phyloP scores from a whole-genome alignment of 2,888 invertebrate genomes.

The Seira sanloemensis region DNA sequence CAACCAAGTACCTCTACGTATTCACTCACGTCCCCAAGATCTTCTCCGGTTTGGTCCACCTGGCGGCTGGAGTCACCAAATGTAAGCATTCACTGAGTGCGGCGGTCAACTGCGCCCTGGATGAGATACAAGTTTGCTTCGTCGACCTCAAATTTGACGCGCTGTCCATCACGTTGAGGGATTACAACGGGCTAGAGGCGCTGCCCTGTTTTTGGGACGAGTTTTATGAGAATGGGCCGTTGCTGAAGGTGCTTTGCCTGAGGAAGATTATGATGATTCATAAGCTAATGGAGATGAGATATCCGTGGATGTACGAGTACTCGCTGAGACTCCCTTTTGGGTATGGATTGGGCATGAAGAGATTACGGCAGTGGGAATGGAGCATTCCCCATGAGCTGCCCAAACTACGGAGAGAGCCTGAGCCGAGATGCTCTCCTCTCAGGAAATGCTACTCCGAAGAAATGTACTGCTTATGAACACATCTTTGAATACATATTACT shows the following conservation, averaged over 20 bases:
- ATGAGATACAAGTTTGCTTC: constrained; percentile 34
- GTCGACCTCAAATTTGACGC: constrained; percentile 42
- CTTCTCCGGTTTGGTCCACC: constrained; percentile 31
- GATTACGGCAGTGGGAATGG: constrained; percentile 37
- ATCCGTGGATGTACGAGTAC: constrained; percentile 43
- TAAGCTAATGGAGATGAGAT: constrained; percentile 42
- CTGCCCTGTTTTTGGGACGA: constrained; percentile 45
- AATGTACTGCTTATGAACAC: constrained; percentile 2
- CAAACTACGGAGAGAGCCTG: not conserved
- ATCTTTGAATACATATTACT: no score
- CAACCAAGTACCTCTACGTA: constrained; percentile 33
- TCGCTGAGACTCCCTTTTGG: constrained; percentile 28
- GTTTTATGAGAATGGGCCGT: not conserved
- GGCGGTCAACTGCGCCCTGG: constrained; percentile 2
- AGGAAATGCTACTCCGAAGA: constrained; percentile 40
- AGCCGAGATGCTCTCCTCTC: constrained; percentile 7
- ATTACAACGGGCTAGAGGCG: not conserved
- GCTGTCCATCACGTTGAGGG: not conserved
- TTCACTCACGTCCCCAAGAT: constrained; percentile 40
- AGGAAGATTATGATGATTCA: constrained; percentile 50
- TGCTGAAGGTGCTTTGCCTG: constrained; percentile 18
- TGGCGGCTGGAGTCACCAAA: constrained; percentile 22
- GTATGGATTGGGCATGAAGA: constrained; percentile 44
- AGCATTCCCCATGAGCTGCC: constrained; percentile 4
- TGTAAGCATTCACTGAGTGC: constrained; percentile 11